Evolutionary conservation across 2,888 invertebrate genomes (phyloP).

Genomic region (Heteropelma amictum): DNA sequence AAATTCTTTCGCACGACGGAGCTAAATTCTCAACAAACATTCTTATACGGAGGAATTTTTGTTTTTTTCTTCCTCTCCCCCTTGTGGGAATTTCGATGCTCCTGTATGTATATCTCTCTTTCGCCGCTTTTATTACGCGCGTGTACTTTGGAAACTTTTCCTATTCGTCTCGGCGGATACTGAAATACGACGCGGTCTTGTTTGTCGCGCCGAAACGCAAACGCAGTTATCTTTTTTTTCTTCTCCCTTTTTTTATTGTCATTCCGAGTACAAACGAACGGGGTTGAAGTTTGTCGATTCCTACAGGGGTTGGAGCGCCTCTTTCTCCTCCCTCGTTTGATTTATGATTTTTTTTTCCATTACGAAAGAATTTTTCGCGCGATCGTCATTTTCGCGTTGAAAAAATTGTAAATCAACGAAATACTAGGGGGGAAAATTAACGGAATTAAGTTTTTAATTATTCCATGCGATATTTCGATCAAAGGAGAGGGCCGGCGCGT

Average conservation of each 20-base stretch:
- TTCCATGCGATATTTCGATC: too few species aligned
- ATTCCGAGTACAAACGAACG: neutral
- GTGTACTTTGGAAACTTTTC: constrained; percentile 29
- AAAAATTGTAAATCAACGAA: too few species aligned
- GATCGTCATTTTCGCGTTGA: constrained; percentile 3
- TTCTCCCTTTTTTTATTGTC: neutral
- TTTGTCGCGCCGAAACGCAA: neutral
- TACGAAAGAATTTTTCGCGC: neutral
- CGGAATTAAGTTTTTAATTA: too few species aligned
- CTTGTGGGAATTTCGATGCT: constrained; percentile 15
- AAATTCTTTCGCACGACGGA: constrained; percentile 2
- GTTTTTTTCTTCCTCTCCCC: too few species aligned
- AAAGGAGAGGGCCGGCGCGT: too few species aligned
- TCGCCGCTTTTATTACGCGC: too few species aligned
- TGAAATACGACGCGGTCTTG: constrained; percentile 8
- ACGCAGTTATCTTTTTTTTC: neutral
- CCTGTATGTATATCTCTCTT: too few species aligned
- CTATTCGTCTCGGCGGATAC: constrained; percentile 18
- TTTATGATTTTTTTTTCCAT: constrained; percentile 26
- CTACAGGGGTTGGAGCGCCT: neutral
- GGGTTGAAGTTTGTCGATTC: neutral
- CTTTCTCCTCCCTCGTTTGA: too few species aligned
- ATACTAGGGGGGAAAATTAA: too few species aligned
- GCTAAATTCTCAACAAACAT: constrained; percentile 25
- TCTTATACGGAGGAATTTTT: constrained; percentile 15